Base-by-base conservation (phyloP, 2,888 invertebrate genomes). In the Tinea trinotella region DNA sequence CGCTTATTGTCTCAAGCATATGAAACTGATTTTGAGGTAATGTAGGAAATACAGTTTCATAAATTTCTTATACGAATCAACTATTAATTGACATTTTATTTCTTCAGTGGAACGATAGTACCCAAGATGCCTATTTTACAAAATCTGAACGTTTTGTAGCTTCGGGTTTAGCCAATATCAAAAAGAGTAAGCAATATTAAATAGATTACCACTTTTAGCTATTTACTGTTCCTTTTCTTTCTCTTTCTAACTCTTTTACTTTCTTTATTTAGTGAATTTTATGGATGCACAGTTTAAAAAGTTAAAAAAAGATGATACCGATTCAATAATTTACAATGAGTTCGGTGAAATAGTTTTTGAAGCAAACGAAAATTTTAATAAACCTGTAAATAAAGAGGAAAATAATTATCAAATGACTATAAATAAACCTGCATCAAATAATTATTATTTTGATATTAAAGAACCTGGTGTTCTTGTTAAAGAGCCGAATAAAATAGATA, bases 11-110 rank as follows among this genome's bases (percentile, higher is more conserved):
- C 77, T 4, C 76, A 77, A 60, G 73, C 76, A 4, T 83, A 84
- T 55, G 82, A 83, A 67, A 71, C 67, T 50, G 83, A 85, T 59
- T 78, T 78, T 59, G 80, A 80, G 65, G 84, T 83, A 61, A 40
- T 7, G 5, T 40, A n/a, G 3, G n/a, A 48, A 12, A 40, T 5
- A 7, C n/a, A 7, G 7, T 18, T 48, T 48, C 19, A 17, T n/a
- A 48, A 3, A 2, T 17, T 17, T n/a, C n/a, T n/a, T n/a, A n/a
- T 48, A 48, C 9, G 2, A 3, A 2, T 19, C 22, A 18, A 19
- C 4, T 40, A 15, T 40, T 12, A 13, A 4, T 18, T 46, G 19
- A 36, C 12, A 9, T 36, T 36, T 6, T 36, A 9, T 9, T 15
- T 4, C 19, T 46, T 46, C 19, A 46, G 46, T 46, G 46, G 46